phyloP scores from a whole-genome alignment of 2,888 invertebrate species.

The Hirtodrosophila duncani region DNA sequence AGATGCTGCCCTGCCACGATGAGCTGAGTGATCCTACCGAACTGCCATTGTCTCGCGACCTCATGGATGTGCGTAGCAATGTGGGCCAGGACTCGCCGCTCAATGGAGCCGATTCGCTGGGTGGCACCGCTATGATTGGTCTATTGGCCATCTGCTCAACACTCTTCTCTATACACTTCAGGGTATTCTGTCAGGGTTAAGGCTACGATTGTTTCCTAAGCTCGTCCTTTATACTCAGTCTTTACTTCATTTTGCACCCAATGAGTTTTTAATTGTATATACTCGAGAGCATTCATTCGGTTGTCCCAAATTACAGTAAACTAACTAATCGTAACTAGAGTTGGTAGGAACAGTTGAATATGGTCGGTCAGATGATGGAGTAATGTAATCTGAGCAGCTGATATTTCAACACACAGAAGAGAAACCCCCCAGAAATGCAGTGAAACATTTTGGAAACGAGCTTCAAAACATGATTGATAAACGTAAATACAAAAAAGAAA shows the following conservation, averaged over 20 bases:
- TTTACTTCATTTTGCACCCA: conserved; percentile 1
- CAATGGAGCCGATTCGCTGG: conserved; percentile 13
- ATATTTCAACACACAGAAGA: conserved; percentile 9
- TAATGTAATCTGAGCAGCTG: too few relatives aligned
- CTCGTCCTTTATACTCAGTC: conserved; percentile 2
- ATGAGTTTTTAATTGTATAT: conserved; percentile 56
- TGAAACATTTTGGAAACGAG: conserved; percentile 57
- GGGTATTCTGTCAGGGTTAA: conserved; percentile 16
- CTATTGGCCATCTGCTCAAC: too few relatives aligned
- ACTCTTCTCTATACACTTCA: too few relatives aligned
- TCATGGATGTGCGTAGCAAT: conserved; percentile 77
- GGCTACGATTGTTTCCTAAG: neutral
- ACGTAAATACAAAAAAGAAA: conserved; percentile 8
- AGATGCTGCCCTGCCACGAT: conserved; percentile 82
- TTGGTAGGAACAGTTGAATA: neutral
- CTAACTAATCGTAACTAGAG: neutral
- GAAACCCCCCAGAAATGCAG: conserved; percentile 15
- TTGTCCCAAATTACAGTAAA: conserved; percentile 21
- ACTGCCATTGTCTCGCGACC: conserved; percentile 81
- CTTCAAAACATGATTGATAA: conserved; percentile 40
- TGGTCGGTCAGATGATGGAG: neutral
- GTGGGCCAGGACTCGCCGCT: conserved; percentile 57
- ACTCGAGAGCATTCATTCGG: conserved; percentile 45
- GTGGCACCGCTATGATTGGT: too few relatives aligned
- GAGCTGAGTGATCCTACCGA: conserved; percentile 83